Evolutionary conservation across 1,140 invertebrate species (phyloP).

Genomic region (Aphaenogaster floridana): DNA sequence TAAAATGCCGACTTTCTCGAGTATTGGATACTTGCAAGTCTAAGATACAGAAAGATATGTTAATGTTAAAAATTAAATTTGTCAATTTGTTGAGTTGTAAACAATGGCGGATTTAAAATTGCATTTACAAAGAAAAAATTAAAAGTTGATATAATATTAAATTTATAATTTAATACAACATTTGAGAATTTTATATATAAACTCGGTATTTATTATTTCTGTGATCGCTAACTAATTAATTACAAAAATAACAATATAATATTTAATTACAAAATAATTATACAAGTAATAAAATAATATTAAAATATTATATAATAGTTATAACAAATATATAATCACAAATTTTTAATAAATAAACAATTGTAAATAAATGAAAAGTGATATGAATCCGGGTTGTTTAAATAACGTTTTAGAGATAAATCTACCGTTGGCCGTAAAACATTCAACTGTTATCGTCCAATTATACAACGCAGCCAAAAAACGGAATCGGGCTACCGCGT

Average conservation of each 20-base stretch:
- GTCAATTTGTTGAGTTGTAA: not conserved
- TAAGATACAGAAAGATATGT: slow-evolving; percentile 7
- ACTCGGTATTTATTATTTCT: not conserved
- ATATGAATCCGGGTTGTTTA: not conserved
- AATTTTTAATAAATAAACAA: not conserved
- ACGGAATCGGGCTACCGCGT: not conserved
- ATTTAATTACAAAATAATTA: not conserved
- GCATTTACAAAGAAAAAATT: not conserved
- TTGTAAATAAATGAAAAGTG: not conserved
- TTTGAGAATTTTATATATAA: not conserved
- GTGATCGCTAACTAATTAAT: not conserved
- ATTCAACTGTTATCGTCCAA: not conserved
- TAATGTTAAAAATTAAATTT: not conserved
- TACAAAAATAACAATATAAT: not conserved
- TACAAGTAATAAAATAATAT: not conserved
- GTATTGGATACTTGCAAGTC: slow-evolving; percentile 6
- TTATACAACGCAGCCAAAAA: slow-evolving; percentile 1
- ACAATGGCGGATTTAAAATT: not conserved
- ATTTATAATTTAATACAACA: not conserved
- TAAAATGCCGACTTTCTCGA: not conserved
- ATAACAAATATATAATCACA: not conserved
- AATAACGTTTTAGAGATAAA: not conserved
- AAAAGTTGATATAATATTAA: not conserved
- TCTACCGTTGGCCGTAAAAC: not conserved
- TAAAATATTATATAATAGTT: not conserved